A percentile compares a stretch with the other conserved stretches of the same genome.
These are phyloP conservation scores for Trisateles emortualis DNA, from an alignment of 2,888 invertebrate genomes.

Conservation along the genomic window DNA sequence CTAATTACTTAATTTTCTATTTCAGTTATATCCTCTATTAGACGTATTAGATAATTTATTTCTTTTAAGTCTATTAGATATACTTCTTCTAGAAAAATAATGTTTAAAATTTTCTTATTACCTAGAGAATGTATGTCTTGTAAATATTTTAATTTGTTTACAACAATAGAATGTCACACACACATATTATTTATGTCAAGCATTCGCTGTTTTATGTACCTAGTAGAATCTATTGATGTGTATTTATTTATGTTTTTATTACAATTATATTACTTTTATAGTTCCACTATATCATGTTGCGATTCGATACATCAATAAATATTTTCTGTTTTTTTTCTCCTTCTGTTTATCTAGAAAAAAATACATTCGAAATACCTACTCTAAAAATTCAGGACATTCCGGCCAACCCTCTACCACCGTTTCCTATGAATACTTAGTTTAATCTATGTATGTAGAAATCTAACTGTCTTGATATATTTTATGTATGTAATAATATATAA, in stretches of 20 bases:
- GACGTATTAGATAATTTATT: not conserved
- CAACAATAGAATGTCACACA: slow-evolving; percentile 36
- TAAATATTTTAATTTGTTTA: not conserved
- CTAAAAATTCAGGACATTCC: not conserved
- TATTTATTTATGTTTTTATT: not conserved
- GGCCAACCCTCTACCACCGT: not conserved
- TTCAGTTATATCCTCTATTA: not conserved
- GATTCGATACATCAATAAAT: not conserved
- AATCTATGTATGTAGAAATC: slow-evolving; percentile 36
- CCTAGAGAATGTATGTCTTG: not conserved
- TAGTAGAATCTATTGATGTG: slow-evolving; percentile 33
- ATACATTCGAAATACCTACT: not conserved
- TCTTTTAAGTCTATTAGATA: not conserved
- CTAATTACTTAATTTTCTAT: not conserved
- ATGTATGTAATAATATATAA: slow-evolving; percentile 40
- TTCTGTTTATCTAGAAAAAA: not conserved
- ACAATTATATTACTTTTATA: not conserved
- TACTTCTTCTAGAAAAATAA: not conserved
- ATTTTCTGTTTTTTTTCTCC: too few species aligned
- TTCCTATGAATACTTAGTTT: slow-evolving; percentile 15
- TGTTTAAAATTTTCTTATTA: not conserved
- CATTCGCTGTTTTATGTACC: slow-evolving; percentile 50
- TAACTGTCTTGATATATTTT: slow-evolving; percentile 41
- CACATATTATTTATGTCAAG: slow-evolving; percentile 50
- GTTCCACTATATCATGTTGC: not conserved